Conservation (phyloP, 2,797 vertebrate genomes). For the Furcifer pardalis region DNA sequence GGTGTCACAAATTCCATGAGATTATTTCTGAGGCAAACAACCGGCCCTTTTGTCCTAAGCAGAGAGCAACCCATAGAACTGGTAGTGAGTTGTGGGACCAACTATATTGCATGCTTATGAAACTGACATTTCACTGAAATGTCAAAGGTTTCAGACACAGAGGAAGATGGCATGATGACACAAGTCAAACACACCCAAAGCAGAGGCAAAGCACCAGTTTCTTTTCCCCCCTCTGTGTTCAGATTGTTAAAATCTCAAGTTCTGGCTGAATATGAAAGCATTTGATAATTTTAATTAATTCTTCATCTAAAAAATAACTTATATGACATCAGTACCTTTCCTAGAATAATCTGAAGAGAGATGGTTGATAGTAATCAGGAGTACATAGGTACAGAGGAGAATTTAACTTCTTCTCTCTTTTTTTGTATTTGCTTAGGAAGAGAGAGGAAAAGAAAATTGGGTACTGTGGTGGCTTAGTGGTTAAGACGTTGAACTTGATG, state of each 20-base stretch:
- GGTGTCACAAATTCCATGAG: background rate
- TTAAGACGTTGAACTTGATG: too few relatives aligned
- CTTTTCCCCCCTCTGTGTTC: too few relatives aligned
- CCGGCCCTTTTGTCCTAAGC: slow-evolving; percentile 54
- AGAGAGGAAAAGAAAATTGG: background rate
- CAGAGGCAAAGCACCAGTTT: too few relatives aligned
- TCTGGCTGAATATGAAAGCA: too few relatives aligned
- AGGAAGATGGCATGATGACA: slow-evolving; percentile 40
- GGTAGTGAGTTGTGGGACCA: background rate
- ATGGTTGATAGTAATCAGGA: background rate
- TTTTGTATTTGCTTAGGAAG: background rate
- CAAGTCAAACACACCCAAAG: too few relatives aligned
- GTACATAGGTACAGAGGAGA: background rate
- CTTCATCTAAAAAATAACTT: too few relatives aligned
- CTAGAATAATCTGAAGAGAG: background rate
- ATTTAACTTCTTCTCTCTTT: background rate
- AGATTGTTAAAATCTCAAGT: too few relatives aligned
- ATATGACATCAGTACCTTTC: too few relatives aligned
- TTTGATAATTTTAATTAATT: too few relatives aligned
- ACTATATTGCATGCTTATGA: slow-evolving; percentile 56
- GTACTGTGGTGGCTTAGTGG: too few relatives aligned
- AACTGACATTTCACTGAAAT: slow-evolving; percentile 70
- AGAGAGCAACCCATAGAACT: slow-evolving; percentile 48
- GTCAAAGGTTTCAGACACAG: slow-evolving; percentile 52
- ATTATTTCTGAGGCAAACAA: slow-evolving; percentile 46